Evolutionary conservation across 2,888 invertebrate species (phyloP).

Genomic region (Drosophila multiciliata): DNA sequence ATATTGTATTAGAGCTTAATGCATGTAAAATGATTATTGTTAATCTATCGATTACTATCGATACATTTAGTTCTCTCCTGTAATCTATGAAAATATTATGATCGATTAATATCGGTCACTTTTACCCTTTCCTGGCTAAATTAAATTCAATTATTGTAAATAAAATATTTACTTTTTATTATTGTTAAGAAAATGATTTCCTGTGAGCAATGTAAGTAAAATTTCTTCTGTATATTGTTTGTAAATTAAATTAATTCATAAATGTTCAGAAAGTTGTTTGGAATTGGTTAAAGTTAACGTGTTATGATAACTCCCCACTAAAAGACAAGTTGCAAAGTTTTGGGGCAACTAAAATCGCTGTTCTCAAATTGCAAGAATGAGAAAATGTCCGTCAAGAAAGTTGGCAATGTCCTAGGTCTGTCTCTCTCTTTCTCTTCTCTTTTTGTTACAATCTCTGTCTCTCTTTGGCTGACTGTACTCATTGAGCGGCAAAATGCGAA

Average conservation of each 20-base stretch:
- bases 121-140: too few species aligned
- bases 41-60: background rate
- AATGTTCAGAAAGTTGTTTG: constrained; percentile 1
- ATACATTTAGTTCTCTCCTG: background rate
- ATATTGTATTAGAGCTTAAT: background rate
- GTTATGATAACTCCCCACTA: constrained; percentile 53
- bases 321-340: constrained; percentile 65
- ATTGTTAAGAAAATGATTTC: background rate
- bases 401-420: constrained; percentile 3
- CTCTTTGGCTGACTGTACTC: constrained; percentile 43
- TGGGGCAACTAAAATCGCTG: constrained; percentile 16
- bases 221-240: background rate
- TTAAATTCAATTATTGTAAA: too few species aligned
- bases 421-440: background rate
- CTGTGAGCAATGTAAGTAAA: background rate
- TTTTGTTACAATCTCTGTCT: background rate
- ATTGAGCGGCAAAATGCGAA: constrained; percentile 65
- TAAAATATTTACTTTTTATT: too few species aligned
- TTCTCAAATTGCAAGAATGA: constrained; percentile 1
- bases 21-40: background rate
- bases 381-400: constrained; percentile 6
- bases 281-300: constrained; percentile 14
- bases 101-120: too few species aligned
- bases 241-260: constrained; percentile 5
- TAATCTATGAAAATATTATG: too few species aligned